Conservation (phyloP, 1,140 invertebrate species). For the Stegodyphus dumicola region DNA sequence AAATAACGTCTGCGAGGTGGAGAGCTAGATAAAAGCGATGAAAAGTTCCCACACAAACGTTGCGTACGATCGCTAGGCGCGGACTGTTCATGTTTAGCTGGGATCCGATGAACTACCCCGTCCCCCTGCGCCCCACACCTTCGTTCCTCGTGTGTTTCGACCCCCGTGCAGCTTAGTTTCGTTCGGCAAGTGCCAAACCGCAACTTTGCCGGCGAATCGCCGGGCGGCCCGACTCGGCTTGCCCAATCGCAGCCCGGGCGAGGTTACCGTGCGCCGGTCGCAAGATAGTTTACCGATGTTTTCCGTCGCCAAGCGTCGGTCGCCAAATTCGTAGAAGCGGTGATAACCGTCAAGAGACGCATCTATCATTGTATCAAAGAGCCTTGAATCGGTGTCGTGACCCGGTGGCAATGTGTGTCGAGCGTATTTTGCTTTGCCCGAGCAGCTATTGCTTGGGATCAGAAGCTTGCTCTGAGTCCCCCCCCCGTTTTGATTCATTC, state of each 20-base stretch:
- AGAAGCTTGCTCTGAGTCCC: background rate
- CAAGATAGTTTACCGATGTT: background rate
- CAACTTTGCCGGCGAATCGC: constrained; percentile 61
- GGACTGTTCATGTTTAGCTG: background rate
- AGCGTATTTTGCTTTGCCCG: background rate
- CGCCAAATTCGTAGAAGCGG: background rate
- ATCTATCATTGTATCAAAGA: background rate
- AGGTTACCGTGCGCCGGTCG: constrained; percentile 5
- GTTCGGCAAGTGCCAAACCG: constrained; percentile 44
- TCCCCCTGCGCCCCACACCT: background rate
- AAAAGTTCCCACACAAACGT: background rate
- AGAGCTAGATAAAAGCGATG: background rate
- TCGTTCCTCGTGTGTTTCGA: constrained; percentile 1
- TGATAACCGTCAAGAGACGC: background rate
- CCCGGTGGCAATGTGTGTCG: background rate
- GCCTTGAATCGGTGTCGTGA: background rate
- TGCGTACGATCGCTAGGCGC: background rate
- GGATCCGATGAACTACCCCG: background rate
- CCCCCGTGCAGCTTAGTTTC: constrained; percentile 14
- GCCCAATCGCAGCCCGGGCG: constrained; percentile 24
- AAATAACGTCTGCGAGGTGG: background rate
- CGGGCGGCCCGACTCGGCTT: constrained; percentile 13
- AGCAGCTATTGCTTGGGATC: background rate
- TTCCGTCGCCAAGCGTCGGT: background rate
- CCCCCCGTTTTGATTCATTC: background rate